Evolutionary conservation across 1,140 invertebrate species (phyloP), one percentile per base, ranked within the genome.

Genomic region (Trialeurodes vaporariorum): DNA sequence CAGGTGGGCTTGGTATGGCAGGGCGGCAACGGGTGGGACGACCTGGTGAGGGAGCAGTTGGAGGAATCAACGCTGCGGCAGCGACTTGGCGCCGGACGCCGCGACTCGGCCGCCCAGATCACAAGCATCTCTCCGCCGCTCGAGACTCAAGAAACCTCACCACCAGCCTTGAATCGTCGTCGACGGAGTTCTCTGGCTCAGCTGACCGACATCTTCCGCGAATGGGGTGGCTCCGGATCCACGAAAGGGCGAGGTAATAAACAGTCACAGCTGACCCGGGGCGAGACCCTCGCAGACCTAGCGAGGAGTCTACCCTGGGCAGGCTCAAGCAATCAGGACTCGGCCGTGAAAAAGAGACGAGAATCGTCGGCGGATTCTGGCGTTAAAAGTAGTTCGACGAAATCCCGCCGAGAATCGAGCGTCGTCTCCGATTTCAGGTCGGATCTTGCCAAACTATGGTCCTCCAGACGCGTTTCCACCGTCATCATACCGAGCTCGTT

Each of bases 1-100:
- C 93, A 95, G 84, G 92, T 94, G 75, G 92, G 91, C 12, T 78
- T 95, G 77, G 87, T 93, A 75, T 95, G 92, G 91, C 89, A 92
- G 75, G 92, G 92, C 59, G 91, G 91, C 73, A 95, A 94, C 77
- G 91, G 92, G 70, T 93, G 91, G 88, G 92, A 94, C 84, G 92
- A 95, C 77, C 82, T 93, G 69, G 84, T 93, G 27, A 81, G 90
- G 72, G 91, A 91, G 74, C 88, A 90, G 75, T 81, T 92, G 71
- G 90, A 93, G 75, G 91, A 93, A 76, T 87, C 87, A 5, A 93
- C 90, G 2, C 82, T 93, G 61, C 82, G 87, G 63, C 90, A 92
- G 76, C 81, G 90, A 63, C 69, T 74, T 63, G 82, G 82, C 27
- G 76, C 82, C 68, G 91, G 89, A 68, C 82, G 92, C 63, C 82